A percentile compares a stretch with the other conserved stretches of the same genome.
Evolutionary conservation across 2,797 vertebrate genomes (phyloP).

Genomic region (Micropoecilia bifurca): DNA sequence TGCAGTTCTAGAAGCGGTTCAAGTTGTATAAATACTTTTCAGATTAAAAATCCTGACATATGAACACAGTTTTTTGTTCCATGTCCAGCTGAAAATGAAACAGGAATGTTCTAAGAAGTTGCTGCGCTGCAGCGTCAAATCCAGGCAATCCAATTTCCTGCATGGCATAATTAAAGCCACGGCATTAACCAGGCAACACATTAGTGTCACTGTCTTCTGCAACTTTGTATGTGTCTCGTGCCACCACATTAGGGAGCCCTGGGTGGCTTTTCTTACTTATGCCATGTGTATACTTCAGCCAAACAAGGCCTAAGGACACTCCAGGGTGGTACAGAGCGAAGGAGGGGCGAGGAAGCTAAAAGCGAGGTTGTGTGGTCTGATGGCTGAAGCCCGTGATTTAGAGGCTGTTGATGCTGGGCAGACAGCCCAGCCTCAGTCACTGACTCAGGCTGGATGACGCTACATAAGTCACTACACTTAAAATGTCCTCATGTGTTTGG

Average conservation of each 20-base stretch:
- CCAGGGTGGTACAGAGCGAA: slow-evolving; percentile 75
- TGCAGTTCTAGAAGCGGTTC: neutral
- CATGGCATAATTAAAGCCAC: slow-evolving; percentile 35
- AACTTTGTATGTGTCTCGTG: slow-evolving; percentile 68
- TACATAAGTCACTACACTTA: slow-evolving; percentile 83
- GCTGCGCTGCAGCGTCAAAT: slow-evolving; percentile 34
- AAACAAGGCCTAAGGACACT: slow-evolving; percentile 80
- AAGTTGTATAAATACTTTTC: neutral
- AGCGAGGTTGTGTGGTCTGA: slow-evolving; percentile 79
- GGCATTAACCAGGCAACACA: slow-evolving; percentile 52
- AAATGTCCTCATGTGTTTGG: slow-evolving; percentile 83
- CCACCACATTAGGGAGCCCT: slow-evolving; percentile 69
- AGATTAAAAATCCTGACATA: neutral
- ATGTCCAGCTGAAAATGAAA: neutral
- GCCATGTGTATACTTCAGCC: slow-evolving; percentile 77
- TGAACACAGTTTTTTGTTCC: neutral
- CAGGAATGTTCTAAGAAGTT: slow-evolving; percentile 15
- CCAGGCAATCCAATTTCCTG: slow-evolving; percentile 52
- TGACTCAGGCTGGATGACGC: slow-evolving; percentile 80
- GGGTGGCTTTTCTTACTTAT: slow-evolving; percentile 81
- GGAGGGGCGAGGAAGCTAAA: slow-evolving; percentile 67
- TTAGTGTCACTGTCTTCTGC: slow-evolving; percentile 60
- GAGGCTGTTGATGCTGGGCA: slow-evolving; percentile 84
- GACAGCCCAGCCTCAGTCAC: slow-evolving; percentile 77
- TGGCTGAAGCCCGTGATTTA: slow-evolving; percentile 82